Base-by-base conservation (phyloP, 2,888 invertebrate species). In the Altica lythri region DNA sequence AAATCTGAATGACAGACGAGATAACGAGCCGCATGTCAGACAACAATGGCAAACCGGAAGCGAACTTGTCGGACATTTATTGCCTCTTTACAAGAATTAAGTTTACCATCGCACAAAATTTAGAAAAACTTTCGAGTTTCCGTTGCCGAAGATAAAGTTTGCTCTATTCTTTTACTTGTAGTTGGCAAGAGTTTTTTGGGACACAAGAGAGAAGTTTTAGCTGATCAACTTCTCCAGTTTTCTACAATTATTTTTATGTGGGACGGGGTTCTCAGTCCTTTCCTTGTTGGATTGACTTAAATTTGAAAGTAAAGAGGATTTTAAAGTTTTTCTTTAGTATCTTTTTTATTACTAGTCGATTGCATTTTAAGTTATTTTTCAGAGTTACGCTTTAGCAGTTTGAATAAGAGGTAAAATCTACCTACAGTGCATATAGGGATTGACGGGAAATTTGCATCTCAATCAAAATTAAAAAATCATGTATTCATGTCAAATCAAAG, bases 51-150 rank as follows among this genome's bases (percentile, higher is more conserved):
- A 34, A 25, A 45, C 32, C 45, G 40, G 40, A 53, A 53, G 46
- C 34, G 40, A 38, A 46, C 32, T 53, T 46, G 46, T 53, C 52
- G 46, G 52, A 53, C 46, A 46, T 53, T 53, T 53, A 53, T 45
- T 40, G 25, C 45, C 46, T 40, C 34, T 46, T 46, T 53, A 32
- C 46, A 29, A 46, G 34, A 53, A 40, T 53, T 40, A 53, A 46
- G 52, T 46, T 46, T 45, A 46, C 37, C 32, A 46, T 46, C n/a
- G 14, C 30, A 16, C 22, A 34, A 46, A 46, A 46, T 46, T 38
- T 38, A 14, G 18, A 53, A 46, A 46, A 46, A 45, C 29, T 52
- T 45, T 30, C 12, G 19, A 34, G 32, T 40, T 50, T 22, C 16
- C 49, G 14, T 9, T 4, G 25, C 13, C 32, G 42, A 22, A 27